Base-by-base conservation (phyloP, 2,888 invertebrate species). In the Sipha maydis region DNA sequence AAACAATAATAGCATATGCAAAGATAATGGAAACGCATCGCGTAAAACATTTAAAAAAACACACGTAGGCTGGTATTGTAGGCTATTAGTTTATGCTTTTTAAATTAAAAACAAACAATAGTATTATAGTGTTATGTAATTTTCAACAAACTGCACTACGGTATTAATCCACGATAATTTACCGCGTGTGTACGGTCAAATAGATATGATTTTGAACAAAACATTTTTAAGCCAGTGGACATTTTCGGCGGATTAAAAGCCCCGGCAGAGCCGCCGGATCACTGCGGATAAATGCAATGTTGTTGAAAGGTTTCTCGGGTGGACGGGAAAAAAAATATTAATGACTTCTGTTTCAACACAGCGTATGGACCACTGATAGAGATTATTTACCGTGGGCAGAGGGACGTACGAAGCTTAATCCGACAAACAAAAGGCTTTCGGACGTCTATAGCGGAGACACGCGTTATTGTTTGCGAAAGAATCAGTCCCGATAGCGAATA, bases 241-340 rank as follows among this genome's bases (percentile, higher is more conserved):
- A 69, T 85, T 54, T 78, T 78, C n/a, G 85, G 9, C 69, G 80
- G 78, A 80, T 79, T 86, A 86, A 86, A 86, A 86, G 86, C 86
- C 73, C 28, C 54, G 61, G n/a, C 61, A 11, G 1, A 11, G 79
- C 54, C 56, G 48, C 41, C 38, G 41, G 31, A 48, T 76, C 85
- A 56, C 41, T 61, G 85, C 34, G 54, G 71, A 41, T 25, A 31
- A 28, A 73, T 7, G 54, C 75, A n/a, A 41, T 78, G 67, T 25
- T 25, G 86, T 80, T 80, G 79, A 86, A 86, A 86, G 80, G 86
- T 80, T 86, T 73, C 79, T 34, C 4, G 28, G 85, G 3, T 11
- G 77, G 31, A 69, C 48, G 56, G 56, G 61, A 80, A 85, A 86
- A 85, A 85, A 76, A n/a, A n/a, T n/a, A 84, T 84, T 84, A 84